Evolutionary conservation across 2,113 vertebrate species (phyloP), one percentile per base, ranked within the genome.

Genomic region (Varanus salvator): DNA sequence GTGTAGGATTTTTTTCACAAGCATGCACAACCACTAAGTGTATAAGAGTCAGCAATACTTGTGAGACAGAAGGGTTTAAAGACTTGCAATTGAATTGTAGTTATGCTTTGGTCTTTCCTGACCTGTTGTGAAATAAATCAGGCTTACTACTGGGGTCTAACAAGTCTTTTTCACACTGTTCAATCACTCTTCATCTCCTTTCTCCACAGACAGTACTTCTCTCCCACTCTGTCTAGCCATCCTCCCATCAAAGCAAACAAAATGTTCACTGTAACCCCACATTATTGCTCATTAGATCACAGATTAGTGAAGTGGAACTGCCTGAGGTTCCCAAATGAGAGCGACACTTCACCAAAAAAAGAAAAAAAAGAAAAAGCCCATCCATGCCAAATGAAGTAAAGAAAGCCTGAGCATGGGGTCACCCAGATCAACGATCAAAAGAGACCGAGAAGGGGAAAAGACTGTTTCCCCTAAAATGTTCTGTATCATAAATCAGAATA

Each of bases 401-500:
- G 98, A 96, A 97, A 89, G 94, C 92, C 96, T 95, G 96, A 97
- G 97, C 96, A 92, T 95, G 95, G 97, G 98, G 98, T 98, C 98
- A 98, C 95, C 96, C 97, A 98, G 98, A 98, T 98, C 98, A 98
- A 97, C 97, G 98, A 99, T 99, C 98, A 99, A 98, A 99, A 98
- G 98, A 97, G 97, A 95, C 89, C 87, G 90, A 95, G 95, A 96
- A 94, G 91, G 86, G 77, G 78, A 19, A 92, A 94, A 95, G 76
- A 9, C 75, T 66, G 86, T 94, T 96, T 95, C 94, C 93, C 90
- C 93, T 93, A 95, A 95, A 94, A 68, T 94, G 92, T 96, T 96
- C 95, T 94, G 93, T 96, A 96, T 92, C 95, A 95, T 94, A 96
- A 95, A 96, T 93, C 94, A 93, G 90, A 96, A 95, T 89, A 94